These are phyloP conservation scores for Hystrix brachyura DNA, from an alignment of 2,113 vertebrate genomes.

Conservation along the genomic window DNA sequence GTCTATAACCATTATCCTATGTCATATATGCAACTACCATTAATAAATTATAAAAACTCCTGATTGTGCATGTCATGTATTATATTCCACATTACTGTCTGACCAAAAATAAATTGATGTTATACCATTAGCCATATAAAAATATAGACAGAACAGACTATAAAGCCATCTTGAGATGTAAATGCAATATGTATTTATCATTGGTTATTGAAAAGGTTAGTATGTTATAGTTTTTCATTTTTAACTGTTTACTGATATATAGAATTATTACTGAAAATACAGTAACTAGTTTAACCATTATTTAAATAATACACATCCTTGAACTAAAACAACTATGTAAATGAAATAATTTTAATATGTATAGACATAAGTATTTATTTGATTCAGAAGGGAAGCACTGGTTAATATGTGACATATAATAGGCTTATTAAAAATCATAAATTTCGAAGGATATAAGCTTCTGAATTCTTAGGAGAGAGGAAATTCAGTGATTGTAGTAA, in stretches of 20 bases:
- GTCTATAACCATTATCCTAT: neutral
- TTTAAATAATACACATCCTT: neutral
- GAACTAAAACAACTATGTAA: neutral
- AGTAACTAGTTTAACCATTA: neutral
- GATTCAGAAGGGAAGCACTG: constrained; percentile 28
- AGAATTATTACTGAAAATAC: neutral
- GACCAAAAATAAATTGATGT: constrained; percentile 3
- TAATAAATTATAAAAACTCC: constrained; percentile 16
- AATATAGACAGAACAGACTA: neutral
- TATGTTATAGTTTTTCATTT: neutral
- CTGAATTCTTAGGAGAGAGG: neutral
- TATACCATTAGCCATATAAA: neutral
- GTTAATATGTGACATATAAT: neutral
- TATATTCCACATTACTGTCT: neutral
- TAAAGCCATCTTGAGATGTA: neutral
- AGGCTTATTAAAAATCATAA: constrained; percentile 30
- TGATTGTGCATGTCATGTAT: neutral
- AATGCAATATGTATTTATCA: neutral
- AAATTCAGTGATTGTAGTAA: constrained; percentile 21
- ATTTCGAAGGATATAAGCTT: neutral
- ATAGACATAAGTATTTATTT: constrained; percentile 31
- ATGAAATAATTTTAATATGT: neutral
- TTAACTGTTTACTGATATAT: neutral
- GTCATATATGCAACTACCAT: neutral
- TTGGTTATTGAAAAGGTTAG: neutral